Base-by-base conservation (phyloP, 2,888 invertebrate genomes). In the Stenolophus ochropezus region DNA sequence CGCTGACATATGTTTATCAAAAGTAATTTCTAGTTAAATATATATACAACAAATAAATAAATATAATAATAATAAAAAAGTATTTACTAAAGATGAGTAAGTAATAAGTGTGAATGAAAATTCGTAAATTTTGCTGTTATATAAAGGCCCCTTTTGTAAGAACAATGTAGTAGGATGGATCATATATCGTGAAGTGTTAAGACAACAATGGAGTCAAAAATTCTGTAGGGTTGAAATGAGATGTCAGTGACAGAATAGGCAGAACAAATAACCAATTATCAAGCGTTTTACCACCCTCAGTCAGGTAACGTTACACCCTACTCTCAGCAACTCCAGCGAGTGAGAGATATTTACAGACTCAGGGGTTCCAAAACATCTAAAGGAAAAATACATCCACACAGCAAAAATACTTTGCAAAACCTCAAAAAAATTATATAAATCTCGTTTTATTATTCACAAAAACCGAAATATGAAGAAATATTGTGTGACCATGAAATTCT, bases 251-350 rank as follows among this genome's bases (percentile, higher is more conserved):
- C 33, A 27, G 33, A 42, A 42, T 42, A 42, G 33, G 56, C 25
- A 73, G 51, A 73, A 73, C 73, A 73, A 73, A 73, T 73, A 73
- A 73, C 73, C 73, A 73, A 49, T 49, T 51, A 73, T 73, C 47
- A 25, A 73, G 73, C 73, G 47, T 71, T 71, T 42, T 71, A 73
- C 25, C 51, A 49, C 51, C 73, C 49, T 49, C 23, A 14, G 23
- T 8, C 73, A 73, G 73, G 73, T 73, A 73, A 73, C 51, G 47
- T 73, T 21, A 73, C 51, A 73, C 73, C 65, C 33, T 69, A 69
- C 65, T 33, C 65, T 69, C 65, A 69, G 18, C 21, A 69, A 69
- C 33, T 11, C 27, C 61, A 27, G 47, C 47, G 73, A 47, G 73
- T 18, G n/a, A 16, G 14, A n/a, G 16, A 71, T 71, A 42, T 71